These are phyloP conservation scores for Amaurobius ferox DNA, from an alignment of 2,888 invertebrate species.

Conservation along the genomic window DNA sequence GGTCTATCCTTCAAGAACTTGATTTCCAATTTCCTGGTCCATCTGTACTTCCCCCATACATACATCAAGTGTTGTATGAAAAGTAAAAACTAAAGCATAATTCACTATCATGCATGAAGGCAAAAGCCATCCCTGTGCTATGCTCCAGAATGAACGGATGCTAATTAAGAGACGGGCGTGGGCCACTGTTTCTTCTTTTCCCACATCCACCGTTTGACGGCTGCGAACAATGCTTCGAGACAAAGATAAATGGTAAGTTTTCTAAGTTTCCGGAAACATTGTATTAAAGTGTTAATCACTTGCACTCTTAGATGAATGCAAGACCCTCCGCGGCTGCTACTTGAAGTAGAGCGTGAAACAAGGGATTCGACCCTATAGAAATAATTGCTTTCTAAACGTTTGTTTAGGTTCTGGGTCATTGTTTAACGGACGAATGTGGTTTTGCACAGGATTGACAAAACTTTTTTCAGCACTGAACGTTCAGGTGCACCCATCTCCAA, in stretches of 20 bases:
- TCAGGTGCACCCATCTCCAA: no score
- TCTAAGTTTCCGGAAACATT: not conserved
- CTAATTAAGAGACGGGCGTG: not conserved
- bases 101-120: not conserved
- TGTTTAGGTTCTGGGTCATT: no score
- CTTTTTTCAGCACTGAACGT: no score
- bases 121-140: not conserved
- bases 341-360: not conserved
- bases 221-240: not conserved
- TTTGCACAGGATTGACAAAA: no score
- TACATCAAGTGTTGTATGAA: no score
- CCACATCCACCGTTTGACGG: not conserved
- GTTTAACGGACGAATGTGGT: no score
- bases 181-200: not conserved
- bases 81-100: not conserved
- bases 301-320: not conserved
- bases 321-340: not conserved
- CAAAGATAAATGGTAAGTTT: not conserved
- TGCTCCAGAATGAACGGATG: not conserved
- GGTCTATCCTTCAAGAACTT: no score
- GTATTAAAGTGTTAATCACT: not conserved
- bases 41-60: no score
- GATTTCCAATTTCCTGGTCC: no score
- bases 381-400: conserved; percentile 3
- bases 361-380: not conserved